These are phyloP conservation scores for Azemiops feae DNA, from an alignment of 2,113 vertebrate species.

Conservation along the genomic window DNA sequence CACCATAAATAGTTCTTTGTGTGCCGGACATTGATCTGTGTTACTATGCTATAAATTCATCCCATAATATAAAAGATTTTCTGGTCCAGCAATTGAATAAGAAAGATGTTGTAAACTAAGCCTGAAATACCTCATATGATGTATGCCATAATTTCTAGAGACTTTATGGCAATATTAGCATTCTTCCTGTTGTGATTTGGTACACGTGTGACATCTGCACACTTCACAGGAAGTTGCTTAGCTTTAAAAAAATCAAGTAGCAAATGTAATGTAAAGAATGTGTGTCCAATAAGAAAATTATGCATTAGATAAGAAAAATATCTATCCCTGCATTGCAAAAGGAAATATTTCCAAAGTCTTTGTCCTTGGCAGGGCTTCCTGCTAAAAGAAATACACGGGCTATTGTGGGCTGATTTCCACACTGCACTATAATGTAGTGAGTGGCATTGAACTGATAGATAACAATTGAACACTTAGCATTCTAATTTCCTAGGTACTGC, in stretches of 20 bases:
- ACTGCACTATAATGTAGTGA: not conserved
- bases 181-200: not conserved
- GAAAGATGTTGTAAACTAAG: slow-evolving; percentile 30
- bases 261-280: slow-evolving; percentile 49
- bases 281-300: slow-evolving; percentile 38
- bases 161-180: not conserved
- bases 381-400: slow-evolving; percentile 37
- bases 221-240: slow-evolving; percentile 12
- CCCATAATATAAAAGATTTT: slow-evolving; percentile 6
- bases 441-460: slow-evolving; percentile 7
- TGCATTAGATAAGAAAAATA: slow-evolving; percentile 47
- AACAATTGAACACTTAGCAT: slow-evolving; percentile 25
- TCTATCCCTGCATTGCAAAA: slow-evolving; percentile 31
- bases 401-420: slow-evolving; percentile 37
- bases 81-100: slow-evolving; percentile 6
- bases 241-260: slow-evolving; percentile 1
- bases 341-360: slow-evolving; percentile 39
- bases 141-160: slow-evolving; percentile 20
- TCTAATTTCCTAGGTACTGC: slow-evolving; percentile 20
- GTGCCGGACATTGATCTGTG: not conserved
- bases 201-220: slow-evolving; percentile 2
- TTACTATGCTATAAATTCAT: not conserved
- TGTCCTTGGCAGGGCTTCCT: slow-evolving; percentile 39
- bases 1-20: not conserved
- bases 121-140: slow-evolving; percentile 27